Conservation (phyloP, 2,888 invertebrate genomes). For the Zeuzera pyrina region DNA sequence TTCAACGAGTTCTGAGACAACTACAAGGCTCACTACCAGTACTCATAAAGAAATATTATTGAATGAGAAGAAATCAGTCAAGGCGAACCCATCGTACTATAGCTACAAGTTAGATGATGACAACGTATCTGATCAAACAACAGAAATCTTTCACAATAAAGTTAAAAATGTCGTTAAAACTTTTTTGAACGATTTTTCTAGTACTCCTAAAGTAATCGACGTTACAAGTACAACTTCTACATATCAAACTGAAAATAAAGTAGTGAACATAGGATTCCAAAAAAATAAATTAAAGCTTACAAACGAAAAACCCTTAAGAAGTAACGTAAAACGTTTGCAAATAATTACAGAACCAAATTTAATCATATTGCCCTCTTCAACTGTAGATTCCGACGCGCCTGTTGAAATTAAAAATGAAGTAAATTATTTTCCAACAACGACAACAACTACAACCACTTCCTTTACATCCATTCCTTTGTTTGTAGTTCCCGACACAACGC, state of each 20-base stretch:
- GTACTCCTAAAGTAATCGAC: conserved; percentile 23
- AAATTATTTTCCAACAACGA: conserved; percentile 32
- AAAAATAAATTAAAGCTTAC: conserved; percentile 40
- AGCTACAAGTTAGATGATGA: conserved; percentile 51
- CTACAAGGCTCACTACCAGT: conserved; percentile 19
- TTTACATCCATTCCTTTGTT: conserved; percentile 21
- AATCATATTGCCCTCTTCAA: conserved; percentile 24
- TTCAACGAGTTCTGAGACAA: conserved; percentile 29
- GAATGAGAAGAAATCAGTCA: conserved; percentile 25
- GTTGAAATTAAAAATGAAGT: conserved; percentile 16
- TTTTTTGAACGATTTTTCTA: conserved; percentile 44
- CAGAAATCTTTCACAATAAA: conserved; percentile 51
- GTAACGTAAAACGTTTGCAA: conserved; percentile 42
- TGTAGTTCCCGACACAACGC: conserved; percentile 27
- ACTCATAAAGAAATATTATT: conserved; percentile 2
- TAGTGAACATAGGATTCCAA: conserved; percentile 52
- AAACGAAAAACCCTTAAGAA: conserved; percentile 39
- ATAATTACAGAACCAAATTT: conserved; percentile 46
- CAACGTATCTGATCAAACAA: conserved; percentile 44
- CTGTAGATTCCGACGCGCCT: conserved; percentile 17
- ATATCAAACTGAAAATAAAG: conserved; percentile 30
- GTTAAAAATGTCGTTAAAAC: conserved; percentile 54
- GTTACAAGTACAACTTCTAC: conserved; percentile 25
- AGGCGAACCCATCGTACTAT: conserved; percentile 47
- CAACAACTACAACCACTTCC: conserved; percentile 29